Conservation (phyloP, 2,797 vertebrate species). For the Sorex maritimensis region DNA sequence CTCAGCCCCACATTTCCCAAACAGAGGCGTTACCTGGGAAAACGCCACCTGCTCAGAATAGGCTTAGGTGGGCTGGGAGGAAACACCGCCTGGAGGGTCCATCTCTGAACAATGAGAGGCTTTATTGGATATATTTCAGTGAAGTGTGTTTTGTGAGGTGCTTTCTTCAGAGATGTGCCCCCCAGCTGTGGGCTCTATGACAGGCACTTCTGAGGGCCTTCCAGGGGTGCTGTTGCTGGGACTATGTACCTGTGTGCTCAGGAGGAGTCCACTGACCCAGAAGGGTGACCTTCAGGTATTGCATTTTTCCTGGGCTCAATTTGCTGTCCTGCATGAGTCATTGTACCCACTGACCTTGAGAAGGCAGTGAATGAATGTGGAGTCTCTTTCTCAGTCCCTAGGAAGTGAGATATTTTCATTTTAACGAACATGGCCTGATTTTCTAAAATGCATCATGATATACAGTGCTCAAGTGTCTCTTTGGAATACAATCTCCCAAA, state of each 20-base stretch:
- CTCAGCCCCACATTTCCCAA: constrained; percentile 66
- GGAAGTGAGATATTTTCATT: constrained; percentile 39
- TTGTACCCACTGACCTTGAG: not conserved
- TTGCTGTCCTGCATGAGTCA: constrained; percentile 45
- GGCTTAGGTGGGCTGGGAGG: not conserved
- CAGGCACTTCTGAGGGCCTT: not conserved
- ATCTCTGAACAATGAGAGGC: constrained; percentile 16
- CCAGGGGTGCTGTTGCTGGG: not conserved
- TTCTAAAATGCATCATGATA: not conserved
- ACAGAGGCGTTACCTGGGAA: constrained; percentile 68
- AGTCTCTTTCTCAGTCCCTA: not conserved
- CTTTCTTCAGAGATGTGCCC: not conserved
- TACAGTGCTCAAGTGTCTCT: constrained; percentile 47
- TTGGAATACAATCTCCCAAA: constrained; percentile 20
- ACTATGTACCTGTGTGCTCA: rapidly evolving
- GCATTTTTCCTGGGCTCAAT: not conserved
- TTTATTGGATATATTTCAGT: constrained; percentile 17
- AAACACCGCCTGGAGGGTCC: not conserved
- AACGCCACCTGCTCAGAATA: constrained; percentile 61
- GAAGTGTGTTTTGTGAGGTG: constrained; percentile 2
- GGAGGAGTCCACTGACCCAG: not conserved
- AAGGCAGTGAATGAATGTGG: not conserved
- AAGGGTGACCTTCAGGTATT: not conserved
- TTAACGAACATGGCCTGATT: not conserved
- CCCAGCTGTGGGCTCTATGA: not conserved